Conservation (phyloP, 2,888 invertebrate genomes). For the Agrochola lychnidis region DNA sequence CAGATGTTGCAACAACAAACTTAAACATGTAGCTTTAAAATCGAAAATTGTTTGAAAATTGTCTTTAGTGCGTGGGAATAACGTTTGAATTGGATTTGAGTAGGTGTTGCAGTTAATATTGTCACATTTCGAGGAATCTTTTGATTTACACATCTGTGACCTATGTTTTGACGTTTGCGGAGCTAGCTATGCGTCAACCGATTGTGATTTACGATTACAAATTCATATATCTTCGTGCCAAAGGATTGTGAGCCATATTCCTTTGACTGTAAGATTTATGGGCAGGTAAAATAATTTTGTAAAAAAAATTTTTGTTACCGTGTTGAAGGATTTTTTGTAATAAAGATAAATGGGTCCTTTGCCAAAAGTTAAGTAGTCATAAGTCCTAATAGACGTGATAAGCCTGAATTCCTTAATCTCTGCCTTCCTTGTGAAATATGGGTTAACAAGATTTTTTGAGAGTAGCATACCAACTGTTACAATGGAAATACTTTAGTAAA, state of each 20-base stretch:
- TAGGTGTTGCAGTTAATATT: conserved; percentile 12
- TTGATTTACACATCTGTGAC: conserved; percentile 71
- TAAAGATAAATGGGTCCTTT: conserved; percentile 59
- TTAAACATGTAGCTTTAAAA: background rate
- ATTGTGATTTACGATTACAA: conserved; percentile 68
- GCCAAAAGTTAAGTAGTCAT: conserved; percentile 54
- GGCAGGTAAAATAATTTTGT: conserved; percentile 5
- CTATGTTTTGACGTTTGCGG: conserved; percentile 74
- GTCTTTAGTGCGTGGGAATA: conserved; percentile 29
- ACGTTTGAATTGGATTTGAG: background rate
- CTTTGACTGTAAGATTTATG: background rate
- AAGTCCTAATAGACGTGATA: conserved; percentile 49
- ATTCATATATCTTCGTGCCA: conserved; percentile 20
- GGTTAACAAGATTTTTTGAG: conserved; percentile 42
- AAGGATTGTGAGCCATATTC: conserved; percentile 48
- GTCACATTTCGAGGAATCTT: conserved; percentile 63
- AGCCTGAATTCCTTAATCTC: conserved; percentile 45
- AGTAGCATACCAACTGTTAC: conserved; percentile 38
- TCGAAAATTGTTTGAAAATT: conserved; percentile 21
- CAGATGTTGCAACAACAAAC: conserved; percentile 53
- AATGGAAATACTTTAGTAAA: conserved; percentile 42
- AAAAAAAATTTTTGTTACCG: conserved; percentile 17
- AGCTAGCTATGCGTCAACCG: conserved; percentile 67
- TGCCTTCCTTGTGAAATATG: conserved; percentile 48
- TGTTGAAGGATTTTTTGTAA: conserved; percentile 61